A percentile compares a stretch with the other conserved stretches of the same genome.
phyloP scores from a whole-genome alignment of 2,888 invertebrate genomes.

The Lycocerus yunnanus region DNA sequence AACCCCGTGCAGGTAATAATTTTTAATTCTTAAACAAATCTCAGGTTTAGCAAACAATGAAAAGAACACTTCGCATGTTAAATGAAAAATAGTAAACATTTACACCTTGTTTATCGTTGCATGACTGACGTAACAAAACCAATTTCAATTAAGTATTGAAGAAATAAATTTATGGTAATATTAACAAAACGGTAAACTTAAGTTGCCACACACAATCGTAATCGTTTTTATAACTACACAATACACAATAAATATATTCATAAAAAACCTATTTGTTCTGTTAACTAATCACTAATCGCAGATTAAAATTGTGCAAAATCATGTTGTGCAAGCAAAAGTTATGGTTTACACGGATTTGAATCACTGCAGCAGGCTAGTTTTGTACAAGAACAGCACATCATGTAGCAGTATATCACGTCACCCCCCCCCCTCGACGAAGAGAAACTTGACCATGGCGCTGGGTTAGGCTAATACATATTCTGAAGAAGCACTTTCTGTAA shows the following conservation, averaged over 20 bases:
- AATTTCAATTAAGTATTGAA: neutral
- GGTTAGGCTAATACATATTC: no score
- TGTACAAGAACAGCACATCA: no score
- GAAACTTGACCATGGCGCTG: no score
- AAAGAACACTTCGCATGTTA: neutral
- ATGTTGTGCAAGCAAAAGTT: no score
- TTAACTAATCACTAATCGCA: neutral
- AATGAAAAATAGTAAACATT: neutral
- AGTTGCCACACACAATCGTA: neutral
- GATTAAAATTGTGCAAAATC: neutral
- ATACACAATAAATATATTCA: neutral
- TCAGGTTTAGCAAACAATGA: neutral
- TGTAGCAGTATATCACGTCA: no score
- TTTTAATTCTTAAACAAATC: neutral
- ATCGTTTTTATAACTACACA: neutral
- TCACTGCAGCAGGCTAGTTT: no score
- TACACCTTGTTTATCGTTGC: neutral
- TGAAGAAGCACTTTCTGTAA: no score
- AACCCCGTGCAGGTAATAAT: neutral
- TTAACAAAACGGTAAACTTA: neutral
- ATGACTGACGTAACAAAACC: neutral
- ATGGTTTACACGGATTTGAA: no score
- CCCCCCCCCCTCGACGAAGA: no score
- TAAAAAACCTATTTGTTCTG: neutral
- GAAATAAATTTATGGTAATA: slow-evolving; percentile 1